Conservation (phyloP, 2,888 invertebrate species). For the Drosophila dives region DNA sequence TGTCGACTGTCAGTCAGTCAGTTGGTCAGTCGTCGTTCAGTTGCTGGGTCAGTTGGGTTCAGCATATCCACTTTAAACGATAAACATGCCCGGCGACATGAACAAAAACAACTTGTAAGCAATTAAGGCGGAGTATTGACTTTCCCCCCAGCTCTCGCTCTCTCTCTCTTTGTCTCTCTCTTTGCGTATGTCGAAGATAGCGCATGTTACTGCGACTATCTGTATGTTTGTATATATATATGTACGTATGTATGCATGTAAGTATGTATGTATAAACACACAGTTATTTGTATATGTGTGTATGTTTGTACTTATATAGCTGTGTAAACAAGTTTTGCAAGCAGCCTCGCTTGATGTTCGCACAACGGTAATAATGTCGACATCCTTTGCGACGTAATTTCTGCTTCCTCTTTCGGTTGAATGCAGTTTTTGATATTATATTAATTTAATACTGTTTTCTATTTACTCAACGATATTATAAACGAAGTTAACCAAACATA, state of each 20-base stretch:
- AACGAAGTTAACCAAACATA: background rate
- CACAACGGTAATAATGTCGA: constrained; percentile 37
- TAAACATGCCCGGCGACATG: constrained; percentile 69
- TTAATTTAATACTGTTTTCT: constrained; percentile 3
- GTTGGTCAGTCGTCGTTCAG: constrained; percentile 41
- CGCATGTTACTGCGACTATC: constrained; percentile 19
- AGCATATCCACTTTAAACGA: constrained; percentile 70
- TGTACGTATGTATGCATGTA: background rate
- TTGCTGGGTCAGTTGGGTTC: constrained; percentile 56
- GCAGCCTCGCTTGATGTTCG: constrained; percentile 19
- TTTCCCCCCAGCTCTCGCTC: constrained; percentile 14
- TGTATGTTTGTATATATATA: constrained; percentile 11
- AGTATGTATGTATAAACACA: background rate
- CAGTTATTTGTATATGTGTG: background rate
- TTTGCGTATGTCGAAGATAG: constrained; percentile 30
- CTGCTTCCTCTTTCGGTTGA: constrained; percentile 3
- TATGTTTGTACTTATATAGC: constrained; percentile 1
- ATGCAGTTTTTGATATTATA: constrained; percentile 4
- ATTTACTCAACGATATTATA: background rate
- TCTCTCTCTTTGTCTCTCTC: background rate
- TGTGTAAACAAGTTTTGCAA: constrained; percentile 29
- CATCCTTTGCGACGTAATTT: constrained; percentile 36
- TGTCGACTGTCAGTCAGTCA: constrained; percentile 31
- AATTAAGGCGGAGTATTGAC: constrained; percentile 73
- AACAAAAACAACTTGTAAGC: constrained; percentile 74